These are phyloP conservation scores for Boloria euphrosyne DNA, from an alignment of 2,888 invertebrate genomes.

Conservation along the genomic window DNA sequence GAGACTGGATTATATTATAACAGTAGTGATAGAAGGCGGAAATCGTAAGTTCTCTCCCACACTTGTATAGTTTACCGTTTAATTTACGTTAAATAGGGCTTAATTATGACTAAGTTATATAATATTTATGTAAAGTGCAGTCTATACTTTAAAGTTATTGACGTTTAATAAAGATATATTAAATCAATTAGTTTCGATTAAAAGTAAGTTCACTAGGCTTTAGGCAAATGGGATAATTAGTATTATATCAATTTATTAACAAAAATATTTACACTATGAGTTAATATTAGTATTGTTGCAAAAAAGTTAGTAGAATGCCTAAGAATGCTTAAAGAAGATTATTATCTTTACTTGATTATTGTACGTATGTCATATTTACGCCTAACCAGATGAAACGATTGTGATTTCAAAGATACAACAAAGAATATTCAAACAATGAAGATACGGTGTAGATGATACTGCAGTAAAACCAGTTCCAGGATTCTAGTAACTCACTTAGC, in stretches of 20 bases:
- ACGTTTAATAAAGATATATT: background rate
- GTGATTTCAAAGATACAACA: background rate
- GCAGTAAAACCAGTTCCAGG: constrained; percentile 22
- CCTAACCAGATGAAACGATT: background rate
- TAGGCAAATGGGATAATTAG: too few species aligned
- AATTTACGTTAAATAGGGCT: background rate
- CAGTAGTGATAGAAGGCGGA: constrained; percentile 27
- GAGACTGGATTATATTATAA: constrained; percentile 41
- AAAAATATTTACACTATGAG: too few species aligned
- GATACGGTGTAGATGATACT: constrained; percentile 17
- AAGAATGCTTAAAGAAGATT: too few species aligned
- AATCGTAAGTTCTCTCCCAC: constrained; percentile 30
- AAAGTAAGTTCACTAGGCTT: too few species aligned
- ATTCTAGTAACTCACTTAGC: constrained; percentile 24
- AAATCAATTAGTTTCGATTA: too few species aligned
- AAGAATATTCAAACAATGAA: constrained; percentile 17
- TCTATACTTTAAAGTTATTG: background rate
- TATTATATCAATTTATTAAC: too few species aligned
- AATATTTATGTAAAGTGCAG: constrained; percentile 6
- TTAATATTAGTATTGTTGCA: too few species aligned
- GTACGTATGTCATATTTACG: background rate
- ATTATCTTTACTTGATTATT: too few species aligned
- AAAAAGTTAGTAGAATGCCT: too few species aligned
- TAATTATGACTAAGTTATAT: constrained; percentile 3
- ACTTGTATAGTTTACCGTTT: background rate